Evolutionary conservation across 2,113 vertebrate genomes (phyloP), one percentile per base, ranked within the genome.

Genomic region (Mystacornis crossleyi): DNA sequence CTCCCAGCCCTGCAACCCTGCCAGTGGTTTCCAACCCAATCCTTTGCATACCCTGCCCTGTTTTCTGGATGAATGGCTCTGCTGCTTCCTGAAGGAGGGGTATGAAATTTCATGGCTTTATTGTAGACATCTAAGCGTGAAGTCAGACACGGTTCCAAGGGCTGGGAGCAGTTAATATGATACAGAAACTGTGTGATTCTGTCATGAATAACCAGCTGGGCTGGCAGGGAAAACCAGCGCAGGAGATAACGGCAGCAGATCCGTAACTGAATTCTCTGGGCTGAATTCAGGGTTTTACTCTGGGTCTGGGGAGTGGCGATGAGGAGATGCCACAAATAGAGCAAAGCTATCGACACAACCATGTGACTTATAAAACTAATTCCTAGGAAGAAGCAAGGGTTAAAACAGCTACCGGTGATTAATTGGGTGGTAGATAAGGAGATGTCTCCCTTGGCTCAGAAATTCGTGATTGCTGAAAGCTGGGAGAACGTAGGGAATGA

Each of bases 211-310:
- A 94, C 71, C 74, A 31, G 33, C 85, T 77, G 14, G 87, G 93
- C 3, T 93, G 93, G 90, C 96, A 96, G 90, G 95, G 96, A 64
- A 70, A 70, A 77, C 81, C 92, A 86, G 87, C 79, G 13, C 5
- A 5, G n/a, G 87, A 91, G 93, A 95, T 96, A 97, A 96, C 90
- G 91, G 94, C 7, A 48, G 72, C 65, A 33, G 65, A 81, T 26
- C 20, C 40, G 55, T 20, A 26, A 70, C 89, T 82, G 85, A 86
- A 29, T 16, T 31, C 47, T 69, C 45, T 14, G 57, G 1, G 4
- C 73, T 74, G 47, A 26, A 34, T 45, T 77, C 54, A 18, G 61
- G 29, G 71, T 18, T 79, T 73, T 50, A 2, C 38, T 61, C 47
- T 36, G 57, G 53, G 25, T 31, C 77, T 55, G 65, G 69, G 61